These are phyloP conservation scores for Alfaro cultratus DNA, from an alignment of 2,797 vertebrate genomes.

Conservation along the genomic window DNA sequence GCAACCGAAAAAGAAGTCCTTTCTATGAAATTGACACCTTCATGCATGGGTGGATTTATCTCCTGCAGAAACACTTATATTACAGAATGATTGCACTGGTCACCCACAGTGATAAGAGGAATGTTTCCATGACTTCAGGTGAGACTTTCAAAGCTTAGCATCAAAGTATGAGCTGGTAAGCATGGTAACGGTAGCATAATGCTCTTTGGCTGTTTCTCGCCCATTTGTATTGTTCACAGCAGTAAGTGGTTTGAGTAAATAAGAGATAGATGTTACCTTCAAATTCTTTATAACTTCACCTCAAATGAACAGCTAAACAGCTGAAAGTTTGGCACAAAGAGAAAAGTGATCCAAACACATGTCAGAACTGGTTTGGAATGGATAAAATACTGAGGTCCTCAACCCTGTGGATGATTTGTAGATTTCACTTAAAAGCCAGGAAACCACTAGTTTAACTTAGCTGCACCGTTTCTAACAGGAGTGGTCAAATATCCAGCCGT, in stretches of 20 bases:
- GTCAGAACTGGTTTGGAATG: neutral
- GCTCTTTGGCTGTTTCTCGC: neutral
- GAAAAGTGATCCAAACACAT: neutral
- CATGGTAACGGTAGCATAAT: neutral
- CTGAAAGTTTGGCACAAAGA: neutral
- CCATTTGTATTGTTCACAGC: neutral
- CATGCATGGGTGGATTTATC: neutral
- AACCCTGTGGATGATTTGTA: neutral
- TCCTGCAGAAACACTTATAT: neutral
- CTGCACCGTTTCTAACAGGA: neutral
- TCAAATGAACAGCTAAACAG: neutral
- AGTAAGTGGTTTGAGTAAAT: neutral
- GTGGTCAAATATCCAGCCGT: neutral
- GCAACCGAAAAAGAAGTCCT: neutral
- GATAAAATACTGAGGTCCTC: neutral
- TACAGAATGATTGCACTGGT: neutral
- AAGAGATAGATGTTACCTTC: neutral
- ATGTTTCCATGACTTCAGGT: neutral
- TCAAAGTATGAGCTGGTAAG: neutral
- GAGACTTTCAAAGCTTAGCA: neutral
- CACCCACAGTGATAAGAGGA: neutral
- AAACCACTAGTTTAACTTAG: slow-evolving; percentile 3
- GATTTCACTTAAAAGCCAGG: neutral
- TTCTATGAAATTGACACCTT: neutral
- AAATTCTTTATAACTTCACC: neutral